Conservation (phyloP, 2,888 invertebrate species). For the Acanthoscelides obtectus region DNA sequence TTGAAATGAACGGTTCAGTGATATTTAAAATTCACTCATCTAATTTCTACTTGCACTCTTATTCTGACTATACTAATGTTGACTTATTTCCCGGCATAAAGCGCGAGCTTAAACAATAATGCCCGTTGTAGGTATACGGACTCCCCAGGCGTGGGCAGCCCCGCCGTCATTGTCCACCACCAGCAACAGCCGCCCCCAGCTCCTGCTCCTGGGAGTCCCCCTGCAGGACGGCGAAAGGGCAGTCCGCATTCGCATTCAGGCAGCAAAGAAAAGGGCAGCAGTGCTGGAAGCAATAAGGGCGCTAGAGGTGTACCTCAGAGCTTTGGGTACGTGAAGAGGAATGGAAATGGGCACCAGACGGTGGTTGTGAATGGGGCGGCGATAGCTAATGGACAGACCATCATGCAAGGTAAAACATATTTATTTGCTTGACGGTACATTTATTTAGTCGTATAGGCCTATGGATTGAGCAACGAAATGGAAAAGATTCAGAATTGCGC, state of each 20-base stretch:
- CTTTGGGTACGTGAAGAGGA: constrained; percentile 79
- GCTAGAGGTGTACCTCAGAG: constrained; percentile 71
- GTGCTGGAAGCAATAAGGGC: constrained; percentile 54
- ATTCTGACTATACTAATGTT: too few relatives aligned
- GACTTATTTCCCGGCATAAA: too few relatives aligned
- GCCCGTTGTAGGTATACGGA: constrained; percentile 50
- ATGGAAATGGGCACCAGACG: constrained; percentile 34
- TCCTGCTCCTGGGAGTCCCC: constrained; percentile 47
- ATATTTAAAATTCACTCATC: too few relatives aligned
- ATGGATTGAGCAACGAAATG: too few relatives aligned
- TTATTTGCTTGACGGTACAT: too few relatives aligned
- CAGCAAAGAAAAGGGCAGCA: constrained; percentile 50
- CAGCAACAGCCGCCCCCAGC: constrained; percentile 47
- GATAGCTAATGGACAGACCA: not conserved
- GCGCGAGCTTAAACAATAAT: not conserved
- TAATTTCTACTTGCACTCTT: too few relatives aligned
- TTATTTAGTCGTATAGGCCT: too few relatives aligned
- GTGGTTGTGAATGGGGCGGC: not conserved
- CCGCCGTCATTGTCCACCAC: not conserved
- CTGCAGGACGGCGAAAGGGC: constrained; percentile 43
- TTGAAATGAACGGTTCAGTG: too few relatives aligned
- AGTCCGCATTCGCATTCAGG: constrained; percentile 25
- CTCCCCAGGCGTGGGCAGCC: constrained; percentile 47
- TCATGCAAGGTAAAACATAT: not conserved
- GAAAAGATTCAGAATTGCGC: too few relatives aligned